A percentile compares a stretch with the other conserved stretches of the same genome.
Conservation (phyloP, 2,888 invertebrate species). For the Erebia ligea region DNA sequence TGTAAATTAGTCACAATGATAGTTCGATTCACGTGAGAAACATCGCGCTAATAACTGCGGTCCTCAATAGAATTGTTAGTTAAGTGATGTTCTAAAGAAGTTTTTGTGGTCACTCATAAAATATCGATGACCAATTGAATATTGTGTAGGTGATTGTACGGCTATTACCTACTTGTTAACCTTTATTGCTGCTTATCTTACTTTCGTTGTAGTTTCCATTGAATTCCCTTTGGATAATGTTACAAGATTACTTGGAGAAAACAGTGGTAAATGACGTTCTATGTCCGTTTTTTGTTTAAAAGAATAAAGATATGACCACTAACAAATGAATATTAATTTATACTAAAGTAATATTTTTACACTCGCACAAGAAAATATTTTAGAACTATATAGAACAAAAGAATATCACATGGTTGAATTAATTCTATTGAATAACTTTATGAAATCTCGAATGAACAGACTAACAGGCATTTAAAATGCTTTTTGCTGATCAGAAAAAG, state of each 20-base stretch:
- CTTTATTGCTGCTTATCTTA: conserved; percentile 24
- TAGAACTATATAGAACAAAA: no score
- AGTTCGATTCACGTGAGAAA: conserved; percentile 29
- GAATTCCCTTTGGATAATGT: conserved; percentile 3
- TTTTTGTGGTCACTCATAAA: conserved; percentile 25
- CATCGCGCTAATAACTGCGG: conserved; percentile 26
- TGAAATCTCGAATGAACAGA: no score
- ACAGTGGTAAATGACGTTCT: neutral
- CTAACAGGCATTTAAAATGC: no score
- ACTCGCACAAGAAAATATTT: no score
- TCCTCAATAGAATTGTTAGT: conserved; percentile 34
- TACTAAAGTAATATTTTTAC: neutral
- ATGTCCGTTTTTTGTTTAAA: neutral
- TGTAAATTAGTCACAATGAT: conserved; percentile 32
- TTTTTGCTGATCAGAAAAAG: neutral
- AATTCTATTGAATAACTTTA: no score
- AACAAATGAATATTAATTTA: neutral
- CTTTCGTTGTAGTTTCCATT: conserved; percentile 15
- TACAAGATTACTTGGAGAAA: conserved; percentile 13
- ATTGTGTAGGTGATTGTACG: conserved; percentile 26
- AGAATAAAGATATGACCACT: neutral
- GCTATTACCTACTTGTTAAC: conserved; percentile 26
- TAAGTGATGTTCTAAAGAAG: conserved; percentile 34
- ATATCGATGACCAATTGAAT: conserved; percentile 29
- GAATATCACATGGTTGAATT: no score